Conservation (phyloP, 2,797 vertebrate species). For the Fistularia tabacaria region DNA sequence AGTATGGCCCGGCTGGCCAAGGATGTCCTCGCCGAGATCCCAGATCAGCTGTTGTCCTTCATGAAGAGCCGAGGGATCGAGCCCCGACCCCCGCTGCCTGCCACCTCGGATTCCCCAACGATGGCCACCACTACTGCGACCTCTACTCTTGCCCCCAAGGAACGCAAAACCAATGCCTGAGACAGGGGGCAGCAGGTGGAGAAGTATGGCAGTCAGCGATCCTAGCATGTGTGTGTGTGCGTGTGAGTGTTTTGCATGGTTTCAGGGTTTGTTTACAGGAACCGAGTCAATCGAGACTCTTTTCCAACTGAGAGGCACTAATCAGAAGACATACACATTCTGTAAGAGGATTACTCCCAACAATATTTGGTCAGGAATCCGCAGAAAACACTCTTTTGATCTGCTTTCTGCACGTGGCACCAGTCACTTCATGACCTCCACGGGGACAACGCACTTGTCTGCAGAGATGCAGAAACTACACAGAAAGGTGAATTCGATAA, state of each 20-base stretch:
- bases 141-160: constrained; percentile 36
- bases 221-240: constrained; percentile 8
- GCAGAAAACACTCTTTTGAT: constrained; percentile 7
- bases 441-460: constrained; percentile 2
- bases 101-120: constrained; percentile 33
- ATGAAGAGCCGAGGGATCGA: constrained; percentile 86
- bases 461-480: constrained; percentile 2
- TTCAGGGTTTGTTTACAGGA: constrained; percentile 10
- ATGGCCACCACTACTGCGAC: constrained; percentile 18
- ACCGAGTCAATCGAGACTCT: constrained; percentile 4
- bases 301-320: constrained; percentile 3
- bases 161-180: constrained; percentile 49
- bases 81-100: constrained; percentile 71
- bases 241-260: constrained; percentile 9
- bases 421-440: not conserved
- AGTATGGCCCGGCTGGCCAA: constrained; percentile 94
- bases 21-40: constrained; percentile 88
- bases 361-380: not conserved
- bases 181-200: not conserved
- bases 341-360: constrained; percentile 1
- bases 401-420: constrained; percentile 2
- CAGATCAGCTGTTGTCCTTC: constrained; percentile 89
- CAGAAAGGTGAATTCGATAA: too few relatives aligned
- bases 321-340: constrained; percentile 6
- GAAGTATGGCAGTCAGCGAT: not conserved